Conservation (phyloP, 2,113 vertebrate species). For the Xiphophorus hellerii region DNA sequence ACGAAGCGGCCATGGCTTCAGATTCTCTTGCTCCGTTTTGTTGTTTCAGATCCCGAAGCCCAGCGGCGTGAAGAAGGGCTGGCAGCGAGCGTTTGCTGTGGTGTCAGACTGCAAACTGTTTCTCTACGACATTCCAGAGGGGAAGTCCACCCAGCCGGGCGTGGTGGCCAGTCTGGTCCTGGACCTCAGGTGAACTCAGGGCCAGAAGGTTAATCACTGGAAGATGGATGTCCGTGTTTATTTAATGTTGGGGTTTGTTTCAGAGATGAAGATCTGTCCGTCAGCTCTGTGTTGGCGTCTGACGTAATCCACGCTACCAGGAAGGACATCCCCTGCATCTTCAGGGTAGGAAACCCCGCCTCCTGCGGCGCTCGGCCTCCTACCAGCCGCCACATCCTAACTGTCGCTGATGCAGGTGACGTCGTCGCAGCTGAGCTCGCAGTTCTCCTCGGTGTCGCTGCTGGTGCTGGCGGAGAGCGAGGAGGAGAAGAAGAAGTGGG, state of each 20-base stretch:
- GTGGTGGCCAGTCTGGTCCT: slow-evolving; percentile 91
- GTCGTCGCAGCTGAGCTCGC: slow-evolving; percentile 87
- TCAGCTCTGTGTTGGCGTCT: slow-evolving; percentile 93
- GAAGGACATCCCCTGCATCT: slow-evolving; percentile 96
- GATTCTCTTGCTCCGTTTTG: too few species aligned
- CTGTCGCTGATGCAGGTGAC: slow-evolving; percentile 82
- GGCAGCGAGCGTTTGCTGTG: slow-evolving; percentile 94
- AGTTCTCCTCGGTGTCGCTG: slow-evolving; percentile 87
- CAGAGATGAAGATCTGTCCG: slow-evolving; percentile 95
- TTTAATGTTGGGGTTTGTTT: slow-evolving; percentile 14
- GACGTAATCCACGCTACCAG: slow-evolving; percentile 96
- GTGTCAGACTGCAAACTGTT: slow-evolving; percentile 97
- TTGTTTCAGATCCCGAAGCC: slow-evolving; percentile 91
- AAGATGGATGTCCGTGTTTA: background rate
- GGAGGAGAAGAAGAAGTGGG: slow-evolving; percentile 95
- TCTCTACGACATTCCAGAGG: slow-evolving; percentile 93
- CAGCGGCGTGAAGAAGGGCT: slow-evolving; percentile 96
- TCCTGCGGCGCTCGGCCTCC: background rate
- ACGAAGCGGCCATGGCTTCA: too few species aligned
- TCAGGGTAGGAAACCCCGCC: slow-evolving; percentile 82
- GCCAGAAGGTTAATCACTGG: background rate
- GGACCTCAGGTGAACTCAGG: slow-evolving; percentile 89
- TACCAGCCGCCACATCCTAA: background rate
- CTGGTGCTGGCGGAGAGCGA: slow-evolving; percentile 95
- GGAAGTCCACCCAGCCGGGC: slow-evolving; percentile 92